A percentile compares a stretch with the other conserved stretches of the same genome.
Conservation (phyloP, 2,797 vertebrate genomes). For the Lemur catta region DNA sequence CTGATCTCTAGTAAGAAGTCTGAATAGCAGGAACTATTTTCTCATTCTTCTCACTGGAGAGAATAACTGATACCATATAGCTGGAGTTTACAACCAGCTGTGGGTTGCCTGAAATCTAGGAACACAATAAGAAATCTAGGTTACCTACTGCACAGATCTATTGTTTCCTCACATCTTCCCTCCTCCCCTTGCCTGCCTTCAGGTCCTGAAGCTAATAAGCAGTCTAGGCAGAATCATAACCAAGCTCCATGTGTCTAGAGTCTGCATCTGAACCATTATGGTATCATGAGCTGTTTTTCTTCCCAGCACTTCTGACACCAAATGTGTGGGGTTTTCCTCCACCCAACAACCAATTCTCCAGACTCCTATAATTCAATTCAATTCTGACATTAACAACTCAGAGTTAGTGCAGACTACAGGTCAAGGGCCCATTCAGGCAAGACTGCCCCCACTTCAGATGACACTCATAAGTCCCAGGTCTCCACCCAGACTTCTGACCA, state of each 20-base stretch:
- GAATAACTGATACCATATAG: not conserved
- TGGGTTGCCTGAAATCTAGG: not conserved
- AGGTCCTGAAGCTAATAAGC: not conserved
- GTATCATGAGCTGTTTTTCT: not conserved
- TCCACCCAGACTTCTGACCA: not conserved
- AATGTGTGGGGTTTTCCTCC: not conserved
- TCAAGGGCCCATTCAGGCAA: not conserved
- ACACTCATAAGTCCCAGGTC: not conserved
- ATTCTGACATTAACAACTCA: not conserved
- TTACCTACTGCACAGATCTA: not conserved
- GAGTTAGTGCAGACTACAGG: not conserved
- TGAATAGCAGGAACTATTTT: not conserved
- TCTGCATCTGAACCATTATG: not conserved
- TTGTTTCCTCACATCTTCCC: not conserved
- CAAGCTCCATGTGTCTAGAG: not conserved
- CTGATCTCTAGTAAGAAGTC: not conserved
- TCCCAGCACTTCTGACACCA: not conserved
- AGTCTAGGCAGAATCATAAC: not conserved
- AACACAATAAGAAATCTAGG: not conserved
- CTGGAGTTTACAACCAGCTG: not conserved
- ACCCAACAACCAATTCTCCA: not conserved
- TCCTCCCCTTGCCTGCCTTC: not conserved
- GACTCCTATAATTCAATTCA: not conserved
- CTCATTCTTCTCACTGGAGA: not conserved
- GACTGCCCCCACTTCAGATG: not conserved